Evolutionary conservation across 2,888 invertebrate species (phyloP).

Genomic region (Automeris io): DNA sequence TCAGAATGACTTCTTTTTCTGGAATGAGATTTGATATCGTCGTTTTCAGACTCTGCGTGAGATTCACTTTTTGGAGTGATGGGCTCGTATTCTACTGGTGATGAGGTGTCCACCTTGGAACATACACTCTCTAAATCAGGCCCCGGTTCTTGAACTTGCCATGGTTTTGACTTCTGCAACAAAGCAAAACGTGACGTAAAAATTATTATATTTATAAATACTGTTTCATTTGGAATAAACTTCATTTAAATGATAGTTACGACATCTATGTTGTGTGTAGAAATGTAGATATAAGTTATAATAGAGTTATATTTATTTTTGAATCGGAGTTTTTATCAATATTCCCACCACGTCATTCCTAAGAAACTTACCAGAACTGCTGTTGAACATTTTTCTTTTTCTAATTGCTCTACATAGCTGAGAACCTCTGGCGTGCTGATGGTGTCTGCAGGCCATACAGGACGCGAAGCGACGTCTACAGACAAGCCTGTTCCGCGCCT

Average conservation of each 20-base stretch:
- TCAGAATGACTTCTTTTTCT: constrained; percentile 40
- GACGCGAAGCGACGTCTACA: constrained; percentile 44
- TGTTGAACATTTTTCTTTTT: constrained; percentile 50
- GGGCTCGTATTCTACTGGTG: constrained; percentile 50
- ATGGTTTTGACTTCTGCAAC: constrained; percentile 35
- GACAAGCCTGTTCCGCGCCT: constrained; percentile 33
- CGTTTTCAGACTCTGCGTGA: constrained; percentile 56
- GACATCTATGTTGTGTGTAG: too few species aligned
- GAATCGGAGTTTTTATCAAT: too few species aligned
- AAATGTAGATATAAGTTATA: too few species aligned
- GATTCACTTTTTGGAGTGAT: constrained; percentile 64
- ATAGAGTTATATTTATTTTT: too few species aligned
- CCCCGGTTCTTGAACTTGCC: constrained; percentile 26
- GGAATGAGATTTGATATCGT: constrained; percentile 37
- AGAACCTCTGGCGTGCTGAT: constrained; percentile 70
- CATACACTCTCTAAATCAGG: constrained; percentile 13
- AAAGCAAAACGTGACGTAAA: too few species aligned
- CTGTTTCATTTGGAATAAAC: too few species aligned
- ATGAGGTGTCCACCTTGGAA: constrained; percentile 31
- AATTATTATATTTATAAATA: too few species aligned
- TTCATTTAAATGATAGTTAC: too few species aligned
- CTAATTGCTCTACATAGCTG: constrained; percentile 61
- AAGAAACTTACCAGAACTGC: constrained; percentile 35
- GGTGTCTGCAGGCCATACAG: constrained; percentile 36
- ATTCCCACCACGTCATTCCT: too few species aligned